phyloP scores from a whole-genome alignment of 2,888 invertebrate genomes.

The Bruchidius siliquastri region DNA sequence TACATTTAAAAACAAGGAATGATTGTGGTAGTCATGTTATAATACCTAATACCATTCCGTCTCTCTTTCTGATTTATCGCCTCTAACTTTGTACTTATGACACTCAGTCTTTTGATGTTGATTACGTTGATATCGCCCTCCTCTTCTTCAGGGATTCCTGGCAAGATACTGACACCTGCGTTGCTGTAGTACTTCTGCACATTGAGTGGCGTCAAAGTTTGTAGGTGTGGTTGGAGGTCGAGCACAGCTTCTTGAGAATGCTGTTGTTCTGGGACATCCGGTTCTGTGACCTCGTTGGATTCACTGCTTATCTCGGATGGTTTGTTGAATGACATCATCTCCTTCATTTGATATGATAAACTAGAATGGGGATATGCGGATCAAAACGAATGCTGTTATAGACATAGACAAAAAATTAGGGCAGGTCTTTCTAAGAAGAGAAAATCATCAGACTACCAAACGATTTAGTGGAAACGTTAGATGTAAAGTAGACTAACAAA shows the following conservation, averaged over 20 bases:
- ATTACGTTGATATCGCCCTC: conserved; percentile 27
- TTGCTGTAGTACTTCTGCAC: conserved; percentile 26
- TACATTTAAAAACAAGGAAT: too few species aligned
- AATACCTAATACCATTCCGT: neutral
- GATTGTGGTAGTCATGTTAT: too few species aligned
- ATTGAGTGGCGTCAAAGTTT: conserved; percentile 15
- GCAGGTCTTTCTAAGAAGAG: too few species aligned
- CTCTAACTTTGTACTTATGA: conserved; percentile 27
- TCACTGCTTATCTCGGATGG: conserved; percentile 9
- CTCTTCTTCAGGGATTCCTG: conserved; percentile 30
- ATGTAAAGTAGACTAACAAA: too few species aligned
- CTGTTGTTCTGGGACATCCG: conserved; percentile 1
- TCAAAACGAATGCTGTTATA: neutral
- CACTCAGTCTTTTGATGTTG: conserved; percentile 25
- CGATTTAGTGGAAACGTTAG: too few species aligned
- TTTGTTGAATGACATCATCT: conserved; percentile 18
- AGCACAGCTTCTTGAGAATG: neutral
- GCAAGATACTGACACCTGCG: conserved; percentile 30
- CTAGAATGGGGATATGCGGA: neutral
- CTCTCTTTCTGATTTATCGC: conserved; percentile 17
- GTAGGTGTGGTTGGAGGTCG: neutral
- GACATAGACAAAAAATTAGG: too few species aligned
- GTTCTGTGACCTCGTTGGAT: conserved; percentile 3
- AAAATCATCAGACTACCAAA: too few species aligned
- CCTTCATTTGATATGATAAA: conserved; percentile 15